These are phyloP conservation scores for Tamias sibiricus DNA, from an alignment of 2,113 vertebrate genomes.

Conservation along the genomic window DNA sequence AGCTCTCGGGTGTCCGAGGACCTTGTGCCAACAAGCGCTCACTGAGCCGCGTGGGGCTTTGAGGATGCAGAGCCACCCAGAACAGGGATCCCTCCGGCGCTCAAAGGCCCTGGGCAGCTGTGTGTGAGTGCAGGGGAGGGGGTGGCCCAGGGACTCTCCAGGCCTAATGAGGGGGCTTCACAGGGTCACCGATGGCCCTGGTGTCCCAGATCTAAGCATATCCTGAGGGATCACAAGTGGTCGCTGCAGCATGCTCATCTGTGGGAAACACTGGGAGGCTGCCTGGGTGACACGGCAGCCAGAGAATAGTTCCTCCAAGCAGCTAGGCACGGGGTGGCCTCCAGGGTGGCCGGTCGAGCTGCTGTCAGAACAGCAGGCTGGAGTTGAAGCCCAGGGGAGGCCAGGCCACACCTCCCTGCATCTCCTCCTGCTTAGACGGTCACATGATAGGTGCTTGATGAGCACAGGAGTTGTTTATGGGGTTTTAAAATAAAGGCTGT, in stretches of 20 bases:
- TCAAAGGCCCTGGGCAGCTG: fast-evolving
- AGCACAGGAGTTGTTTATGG: neutral
- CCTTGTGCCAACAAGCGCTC: neutral
- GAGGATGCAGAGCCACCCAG: neutral
- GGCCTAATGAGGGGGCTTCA: too few relatives aligned
- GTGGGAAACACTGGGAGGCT: neutral
- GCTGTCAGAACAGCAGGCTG: neutral
- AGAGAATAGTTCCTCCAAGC: neutral
- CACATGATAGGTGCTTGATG: neutral
- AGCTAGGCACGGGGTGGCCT: too few relatives aligned
- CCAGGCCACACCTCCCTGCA: fast-evolving
- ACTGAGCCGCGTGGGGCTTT: neutral
- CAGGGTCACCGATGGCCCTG: neutral
- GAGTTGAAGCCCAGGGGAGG: neutral
- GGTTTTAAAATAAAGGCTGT: neutral
- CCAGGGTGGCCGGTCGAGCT: neutral
- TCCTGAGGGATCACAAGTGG: neutral
- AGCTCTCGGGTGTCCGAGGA: neutral
- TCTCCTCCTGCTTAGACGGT: too few relatives aligned
- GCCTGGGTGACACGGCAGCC: fast-evolving
- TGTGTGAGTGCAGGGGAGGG: neutral
- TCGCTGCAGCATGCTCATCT: neutral
- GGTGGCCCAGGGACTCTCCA: neutral
- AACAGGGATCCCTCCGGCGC: too few relatives aligned
- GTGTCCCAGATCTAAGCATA: neutral